Conservation (phyloP, 2,113 vertebrate genomes). For the Trogon surrucura region DNA sequence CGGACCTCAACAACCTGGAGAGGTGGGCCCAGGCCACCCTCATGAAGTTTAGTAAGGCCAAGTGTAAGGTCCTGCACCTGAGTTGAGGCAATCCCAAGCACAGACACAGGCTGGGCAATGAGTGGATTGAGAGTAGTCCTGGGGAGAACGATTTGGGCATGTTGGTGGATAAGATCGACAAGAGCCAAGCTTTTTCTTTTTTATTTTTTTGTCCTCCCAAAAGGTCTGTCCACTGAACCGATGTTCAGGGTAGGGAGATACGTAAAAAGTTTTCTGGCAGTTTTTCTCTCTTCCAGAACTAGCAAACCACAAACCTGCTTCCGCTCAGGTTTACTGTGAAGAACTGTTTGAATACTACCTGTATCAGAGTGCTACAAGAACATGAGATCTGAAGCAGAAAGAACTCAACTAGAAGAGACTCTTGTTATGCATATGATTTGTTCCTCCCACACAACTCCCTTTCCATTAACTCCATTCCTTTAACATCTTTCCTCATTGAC, state of each 20-base stretch:
- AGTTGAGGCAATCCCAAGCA: too few relatives aligned
- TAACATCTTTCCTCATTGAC: background rate
- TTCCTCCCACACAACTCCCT: background rate
- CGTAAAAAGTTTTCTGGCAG: background rate
- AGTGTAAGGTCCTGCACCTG: too few relatives aligned
- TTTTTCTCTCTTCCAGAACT: background rate
- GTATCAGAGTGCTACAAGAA: background rate
- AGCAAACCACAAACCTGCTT: background rate
- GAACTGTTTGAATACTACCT: background rate
- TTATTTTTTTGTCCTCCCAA: too few relatives aligned
- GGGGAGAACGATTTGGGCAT: too few relatives aligned
- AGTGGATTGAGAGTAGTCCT: too few relatives aligned
- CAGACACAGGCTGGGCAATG: too few relatives aligned
- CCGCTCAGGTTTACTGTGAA: background rate
- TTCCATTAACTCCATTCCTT: background rate
- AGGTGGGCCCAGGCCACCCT: too few relatives aligned
- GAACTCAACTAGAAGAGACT: background rate
- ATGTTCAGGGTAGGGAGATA: background rate
- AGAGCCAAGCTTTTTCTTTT: background rate
- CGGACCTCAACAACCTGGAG: too few relatives aligned
- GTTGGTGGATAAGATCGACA: background rate
- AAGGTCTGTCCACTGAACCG: background rate
- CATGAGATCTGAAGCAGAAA: background rate
- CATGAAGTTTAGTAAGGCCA: too few relatives aligned
- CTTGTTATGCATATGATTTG: background rate